phyloP scores from a whole-genome alignment of 2,888 invertebrate species.

The Phengaris alcon region DNA sequence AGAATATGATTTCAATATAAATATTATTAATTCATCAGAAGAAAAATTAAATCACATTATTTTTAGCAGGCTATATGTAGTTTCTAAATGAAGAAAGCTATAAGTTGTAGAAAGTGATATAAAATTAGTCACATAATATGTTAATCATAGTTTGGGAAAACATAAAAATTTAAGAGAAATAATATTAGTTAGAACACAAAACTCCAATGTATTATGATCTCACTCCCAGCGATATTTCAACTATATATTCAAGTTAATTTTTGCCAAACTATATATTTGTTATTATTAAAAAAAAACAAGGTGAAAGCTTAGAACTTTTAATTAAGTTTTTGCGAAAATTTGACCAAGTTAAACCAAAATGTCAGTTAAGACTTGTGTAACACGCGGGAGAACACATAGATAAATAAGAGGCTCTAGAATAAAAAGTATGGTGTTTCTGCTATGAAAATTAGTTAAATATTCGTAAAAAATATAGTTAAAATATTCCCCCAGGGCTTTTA shows the following conservation, averaged over 20 bases:
- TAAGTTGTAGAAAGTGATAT: constrained; percentile 14
- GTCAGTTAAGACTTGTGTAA: constrained; percentile 8
- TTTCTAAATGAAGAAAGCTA: constrained; percentile 11
- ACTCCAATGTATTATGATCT: constrained; percentile 25
- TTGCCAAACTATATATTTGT: background rate
- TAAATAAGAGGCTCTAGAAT: constrained; percentile 29
- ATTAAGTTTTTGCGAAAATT: background rate
- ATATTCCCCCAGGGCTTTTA: constrained; percentile 18
- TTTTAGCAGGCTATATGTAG: background rate
- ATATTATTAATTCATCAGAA: background rate
- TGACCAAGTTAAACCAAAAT: background rate
- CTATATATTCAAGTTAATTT: background rate
- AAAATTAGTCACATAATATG: constrained; percentile 5
- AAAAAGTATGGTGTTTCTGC: constrained; percentile 16
- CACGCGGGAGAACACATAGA: constrained; percentile 22
- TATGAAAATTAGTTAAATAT: constrained; percentile 12
- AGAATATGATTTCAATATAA: background rate
- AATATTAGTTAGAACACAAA: constrained; percentile 17
- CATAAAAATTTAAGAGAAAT: background rate
- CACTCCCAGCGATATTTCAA: constrained; percentile 14
- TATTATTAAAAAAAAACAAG: background rate
- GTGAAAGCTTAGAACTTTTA: background rate
- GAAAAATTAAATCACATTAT: background rate
- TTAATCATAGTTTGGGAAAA: constrained; percentile 8
- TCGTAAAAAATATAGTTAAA: constrained; percentile 23